Evolutionary conservation across 2,113 vertebrate genomes (phyloP).

Genomic region (Porphyrio hochstetteri): DNA sequence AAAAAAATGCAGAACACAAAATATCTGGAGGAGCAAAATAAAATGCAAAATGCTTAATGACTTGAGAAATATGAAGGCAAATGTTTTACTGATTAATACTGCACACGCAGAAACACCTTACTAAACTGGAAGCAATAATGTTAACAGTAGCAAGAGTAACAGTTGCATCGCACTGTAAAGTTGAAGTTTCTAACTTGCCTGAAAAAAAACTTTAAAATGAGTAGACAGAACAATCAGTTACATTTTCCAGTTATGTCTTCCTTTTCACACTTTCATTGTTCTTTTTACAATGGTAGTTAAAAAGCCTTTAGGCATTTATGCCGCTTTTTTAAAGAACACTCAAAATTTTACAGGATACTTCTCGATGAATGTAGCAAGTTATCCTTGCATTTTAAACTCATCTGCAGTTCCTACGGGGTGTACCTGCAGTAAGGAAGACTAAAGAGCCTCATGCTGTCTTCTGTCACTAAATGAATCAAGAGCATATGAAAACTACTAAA

Average conservation of each 20-base stretch:
- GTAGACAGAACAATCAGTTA: slow-evolving; percentile 20
- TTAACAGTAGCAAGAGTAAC: background rate
- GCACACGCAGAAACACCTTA: slow-evolving; percentile 8
- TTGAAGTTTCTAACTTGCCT: background rate
- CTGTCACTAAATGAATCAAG: slow-evolving; percentile 21
- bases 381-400: slow-evolving; percentile 40
- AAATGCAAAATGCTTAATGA: slow-evolving; percentile 8
- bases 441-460: background rate
- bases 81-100: slow-evolving; percentile 44
- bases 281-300: slow-evolving; percentile 63
- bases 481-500: slow-evolving; percentile 23
- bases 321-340: slow-evolving; percentile 57
- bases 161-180: background rate
- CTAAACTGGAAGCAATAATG: slow-evolving; percentile 23
- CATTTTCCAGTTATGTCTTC: background rate
- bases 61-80: slow-evolving; percentile 20
- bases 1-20: background rate
- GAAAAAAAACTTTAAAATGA: slow-evolving; percentile 46
- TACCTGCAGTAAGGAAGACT: slow-evolving; percentile 54
- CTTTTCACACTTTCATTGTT: slow-evolving; percentile 48
- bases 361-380: slow-evolving; percentile 51
- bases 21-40: background rate
- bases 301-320: slow-evolving; percentile 57
- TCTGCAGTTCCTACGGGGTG: slow-evolving; percentile 31
- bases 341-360: slow-evolving; percentile 67